Evolutionary conservation across 1,140 invertebrate genomes (phyloP), one percentile per base, ranked within the genome.

Genomic region (Melipona quadrifasciata): DNA sequence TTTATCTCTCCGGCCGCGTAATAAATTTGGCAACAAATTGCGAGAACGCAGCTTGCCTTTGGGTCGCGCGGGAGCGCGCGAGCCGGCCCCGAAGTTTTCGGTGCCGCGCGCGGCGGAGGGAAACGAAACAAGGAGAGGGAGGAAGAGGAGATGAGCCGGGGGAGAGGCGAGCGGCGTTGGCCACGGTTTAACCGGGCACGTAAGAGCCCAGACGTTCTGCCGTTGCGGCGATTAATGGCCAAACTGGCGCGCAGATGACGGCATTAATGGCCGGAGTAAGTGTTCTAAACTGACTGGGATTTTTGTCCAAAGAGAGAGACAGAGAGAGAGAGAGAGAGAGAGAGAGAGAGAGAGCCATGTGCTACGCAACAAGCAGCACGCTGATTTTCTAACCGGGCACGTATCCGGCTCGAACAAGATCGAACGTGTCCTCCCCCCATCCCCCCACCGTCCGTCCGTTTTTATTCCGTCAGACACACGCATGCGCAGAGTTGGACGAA

Each of bases 21-120:
- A 90, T 90, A 90, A 89, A 88, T 88, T 90, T 90, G 84, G 89
- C 85, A 90, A 89, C 88, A 90, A 90, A 90, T 90, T 89, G 87
- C 88, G 87, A 89, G 88, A 89, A 90, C 88, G 83, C 87, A 90
- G 88, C 87, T 90, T 89, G 87, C 84, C 84, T 82, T 14, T 81
- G 80, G 74, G 80, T 80, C 55, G 73, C 21, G 27, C 31, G 55
- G 39, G 39, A n/a, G 47, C 47, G 47, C 8, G 47, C 47, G 47
- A 51, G 58, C 53, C 21, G 73, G 73, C 55, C 34, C 34, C 39
- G 0, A 39, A 61, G 39, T 21, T 75, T 61, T 27, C 24, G 75
- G n/a, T n/a, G 53, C 16, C 53, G 53, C 21, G 34, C 34, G 65
- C 14, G 27, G 24, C 16, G 47, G 27, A 39, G 39, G 27, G 51